These are phyloP conservation scores for Zaprionus ornatus DNA, from an alignment of 1,140 invertebrate species.

Conservation along the genomic window DNA sequence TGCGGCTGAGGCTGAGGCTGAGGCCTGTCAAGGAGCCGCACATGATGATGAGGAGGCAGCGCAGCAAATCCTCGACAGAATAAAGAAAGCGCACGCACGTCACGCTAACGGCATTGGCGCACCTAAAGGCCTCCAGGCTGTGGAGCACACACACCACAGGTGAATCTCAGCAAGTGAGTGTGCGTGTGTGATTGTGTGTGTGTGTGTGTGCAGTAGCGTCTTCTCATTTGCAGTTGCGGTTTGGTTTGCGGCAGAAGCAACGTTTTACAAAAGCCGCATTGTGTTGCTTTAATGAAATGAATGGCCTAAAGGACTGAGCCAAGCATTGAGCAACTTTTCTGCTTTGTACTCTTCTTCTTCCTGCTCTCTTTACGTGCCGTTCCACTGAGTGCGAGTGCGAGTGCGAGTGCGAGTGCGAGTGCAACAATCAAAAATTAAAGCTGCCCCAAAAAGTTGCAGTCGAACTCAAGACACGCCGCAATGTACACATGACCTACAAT, in stretches of 20 bases:
- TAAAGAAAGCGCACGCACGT: constrained; percentile 78
- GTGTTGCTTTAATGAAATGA: constrained; percentile 80
- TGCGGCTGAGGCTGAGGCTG: not conserved
- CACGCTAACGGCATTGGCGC: constrained; percentile 71
- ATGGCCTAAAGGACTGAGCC: constrained; percentile 59
- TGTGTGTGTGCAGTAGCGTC: constrained; percentile 28
- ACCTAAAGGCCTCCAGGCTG: constrained; percentile 63
- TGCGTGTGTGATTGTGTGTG: constrained; percentile 3
- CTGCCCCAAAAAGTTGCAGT: constrained; percentile 54
- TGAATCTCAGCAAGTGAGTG: constrained; percentile 28
- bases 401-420: constrained; percentile 3
- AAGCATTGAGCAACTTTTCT: constrained; percentile 33
- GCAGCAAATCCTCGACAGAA: constrained; percentile 52
- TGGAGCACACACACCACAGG: constrained; percentile 19
- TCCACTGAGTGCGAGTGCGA: constrained; percentile 1
- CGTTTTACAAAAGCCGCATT: constrained; percentile 72
- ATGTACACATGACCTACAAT: constrained; percentile 72
- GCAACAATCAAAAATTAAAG: constrained; percentile 64
- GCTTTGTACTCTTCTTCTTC: constrained; percentile 3
- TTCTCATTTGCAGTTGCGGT: constrained; percentile 62
- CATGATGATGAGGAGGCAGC: constrained; percentile 58
- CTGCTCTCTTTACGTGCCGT: not conserved
- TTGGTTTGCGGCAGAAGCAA: constrained; percentile 71
- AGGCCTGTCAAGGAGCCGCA: constrained; percentile 57
- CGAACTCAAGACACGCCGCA: constrained; percentile 37